Base-by-base conservation (phyloP, 92 coral and sea anemone genomes). In the Siderastrea radians region DNA sequence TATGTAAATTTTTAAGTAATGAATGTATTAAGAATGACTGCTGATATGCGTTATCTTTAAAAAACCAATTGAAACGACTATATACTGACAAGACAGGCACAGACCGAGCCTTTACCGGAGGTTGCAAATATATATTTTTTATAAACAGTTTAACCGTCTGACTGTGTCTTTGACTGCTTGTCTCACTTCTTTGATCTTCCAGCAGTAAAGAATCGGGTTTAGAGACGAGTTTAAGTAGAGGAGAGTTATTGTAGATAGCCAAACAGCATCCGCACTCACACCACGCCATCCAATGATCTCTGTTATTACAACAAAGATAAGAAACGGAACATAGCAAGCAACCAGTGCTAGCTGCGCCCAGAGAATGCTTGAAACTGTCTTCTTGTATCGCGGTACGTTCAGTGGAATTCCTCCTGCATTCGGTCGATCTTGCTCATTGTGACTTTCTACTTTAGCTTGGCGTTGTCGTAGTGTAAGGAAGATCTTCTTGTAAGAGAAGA, bases 141-240 rank as follows among this genome's bases (percentile, higher is more conserved):
- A 26, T 0, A 26, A 0, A 26, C 38, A 26, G 38, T 26, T 26
- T 26, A 26, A 26, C 66, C 16, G 17, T 16, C 14, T 13, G 3
- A 61, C 12, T 26, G 16, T 66, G 44, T 1, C 5, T 4, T 66
- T 66, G 5, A 43, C 71, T 2, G 71, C 11, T 66, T 19, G 1
- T 66, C 71, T 68, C 14, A 43, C 49, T 45, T 44, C 8, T 68
- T 9, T 68, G 13, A 38, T 68, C 51, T 68, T 68, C 73, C 73
- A 68, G 16, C 73, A 68, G 48, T 68, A 68, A 45, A 68, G 51
- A 10, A 68, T 46, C 51, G 73, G 73, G 73, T 68, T 68, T 45
- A 68, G 13, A 44, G 73, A 43, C 13, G 73, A 68, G 51, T 68
- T 68, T 38, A 45, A 68, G 7, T 43, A 44, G 4, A 68, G 4